These are phyloP conservation scores for Poicephalus gulielmi DNA, from an alignment of 2,113 vertebrate genomes.

Conservation along the genomic window DNA sequence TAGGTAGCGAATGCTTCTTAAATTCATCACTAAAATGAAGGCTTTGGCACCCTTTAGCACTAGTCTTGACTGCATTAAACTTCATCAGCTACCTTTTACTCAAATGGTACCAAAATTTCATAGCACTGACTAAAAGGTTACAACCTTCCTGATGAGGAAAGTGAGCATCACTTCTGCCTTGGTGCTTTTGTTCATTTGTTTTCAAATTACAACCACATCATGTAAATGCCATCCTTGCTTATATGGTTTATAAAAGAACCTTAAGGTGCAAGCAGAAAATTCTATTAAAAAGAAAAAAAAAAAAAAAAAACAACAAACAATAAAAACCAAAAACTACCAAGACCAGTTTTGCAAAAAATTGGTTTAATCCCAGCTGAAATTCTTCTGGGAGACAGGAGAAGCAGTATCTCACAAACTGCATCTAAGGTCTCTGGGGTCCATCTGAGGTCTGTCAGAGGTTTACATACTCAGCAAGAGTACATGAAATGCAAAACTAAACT, in stretches of 20 bases:
- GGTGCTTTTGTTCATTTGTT: background rate
- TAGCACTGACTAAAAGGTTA: background rate
- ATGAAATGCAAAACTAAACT: background rate
- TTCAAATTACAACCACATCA: background rate
- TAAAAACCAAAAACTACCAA: background rate
- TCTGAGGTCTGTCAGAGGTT: background rate
- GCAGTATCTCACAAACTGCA: background rate
- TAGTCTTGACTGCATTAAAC: background rate
- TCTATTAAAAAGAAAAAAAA: background rate
- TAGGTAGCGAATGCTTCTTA: background rate
- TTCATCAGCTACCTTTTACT: background rate
- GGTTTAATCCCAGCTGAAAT: background rate
- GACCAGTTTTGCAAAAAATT: background rate
- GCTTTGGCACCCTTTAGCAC: background rate
- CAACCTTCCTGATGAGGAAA: background rate
- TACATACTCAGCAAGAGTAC: background rate
- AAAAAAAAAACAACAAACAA: no score
- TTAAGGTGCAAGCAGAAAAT: background rate
- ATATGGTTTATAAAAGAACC: background rate
- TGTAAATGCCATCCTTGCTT: background rate
- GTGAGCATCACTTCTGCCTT: rapidly evolving
- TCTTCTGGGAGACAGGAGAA: background rate
- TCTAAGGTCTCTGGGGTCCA: background rate
- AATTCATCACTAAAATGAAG: background rate
- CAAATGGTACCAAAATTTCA: background rate